Evolutionary conservation across 2,797 vertebrate genomes (phyloP), one percentile per base, ranked within the genome.

Genomic region (Buceros bicornis): DNA sequence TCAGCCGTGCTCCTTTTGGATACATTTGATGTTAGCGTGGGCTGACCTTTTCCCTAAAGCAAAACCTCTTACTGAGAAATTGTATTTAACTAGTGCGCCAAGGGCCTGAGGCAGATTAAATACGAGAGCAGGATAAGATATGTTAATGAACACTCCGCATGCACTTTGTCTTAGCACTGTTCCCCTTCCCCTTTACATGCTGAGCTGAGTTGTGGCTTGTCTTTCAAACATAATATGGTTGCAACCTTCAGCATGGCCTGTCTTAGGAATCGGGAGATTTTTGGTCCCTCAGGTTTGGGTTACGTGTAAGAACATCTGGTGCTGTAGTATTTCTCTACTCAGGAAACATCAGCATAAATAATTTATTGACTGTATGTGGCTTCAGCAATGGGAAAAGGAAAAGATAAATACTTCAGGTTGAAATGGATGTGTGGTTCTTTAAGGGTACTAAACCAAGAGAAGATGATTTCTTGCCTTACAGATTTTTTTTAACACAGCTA

Each of bases 301-400:
- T 96, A 90, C 71, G 0, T 70, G 93, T 71, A 89, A 72, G 79
- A 96, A 90, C 81, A 97, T 81, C 72, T 97, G 73, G 73, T 92
- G 82, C 89, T 69, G 35, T 61, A 60, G 77, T 87, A 51, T 51
- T 93, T 92, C 47, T 83, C 40, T 92, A 84, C 82, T 57, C 91
- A 86, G 91, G 80, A 91, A 95, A 51, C 83, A 54, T 56, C 64
- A 74, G 22, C 11, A 45, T 96, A 64, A 97, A 96, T 97, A 92
- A 97, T 96, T 92, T 14, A 95, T 69, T 76, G 69, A 10, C 40
- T 67, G 13, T 50, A 42, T 48, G 25, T 82, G 48, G 69, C 81
- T 96, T 94, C 73, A 85, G 82, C 91, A 67, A 5, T 54, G 67
- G 87, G 86, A 94, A 78, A 79, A 81, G 78, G 62, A 70, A 92